Percentiles rank a stretch among this genome's conserved stretches.
phyloP scores from a whole-genome alignment of 2,113 vertebrate genomes.

The Apeltes quadracus region DNA sequence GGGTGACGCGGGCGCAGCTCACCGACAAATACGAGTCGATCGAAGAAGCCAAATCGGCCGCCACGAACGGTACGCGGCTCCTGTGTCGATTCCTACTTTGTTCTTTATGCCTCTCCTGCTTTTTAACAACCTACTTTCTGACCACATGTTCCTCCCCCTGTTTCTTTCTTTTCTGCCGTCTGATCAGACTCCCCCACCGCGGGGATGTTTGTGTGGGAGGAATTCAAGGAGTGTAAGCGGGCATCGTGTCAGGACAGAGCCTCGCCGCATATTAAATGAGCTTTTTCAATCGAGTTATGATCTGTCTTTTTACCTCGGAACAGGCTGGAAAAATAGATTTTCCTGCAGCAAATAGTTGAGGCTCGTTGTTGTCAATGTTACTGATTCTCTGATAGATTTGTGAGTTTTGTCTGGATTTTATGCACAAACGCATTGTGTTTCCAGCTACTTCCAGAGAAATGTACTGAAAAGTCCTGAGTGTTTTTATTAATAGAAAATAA shows the following conservation, averaged over 20 bases:
- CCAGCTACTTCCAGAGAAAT: not conserved
- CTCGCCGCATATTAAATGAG: conserved; percentile 40
- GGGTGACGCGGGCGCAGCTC: conserved; percentile 91
- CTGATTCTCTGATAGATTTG: not conserved
- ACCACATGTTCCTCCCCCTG: not conserved
- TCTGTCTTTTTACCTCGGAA: not conserved
- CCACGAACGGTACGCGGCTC: conserved; percentile 89
- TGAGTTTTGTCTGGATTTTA: not conserved
- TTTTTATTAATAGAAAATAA: not conserved
- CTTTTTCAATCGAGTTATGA: not conserved
- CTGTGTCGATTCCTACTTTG: not conserved
- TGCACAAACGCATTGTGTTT: not conserved
- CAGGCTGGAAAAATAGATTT: not conserved
- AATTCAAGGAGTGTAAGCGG: conserved; percentile 48
- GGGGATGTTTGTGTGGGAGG: conserved; percentile 38
- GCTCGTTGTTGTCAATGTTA: not conserved
- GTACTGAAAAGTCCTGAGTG: not conserved
- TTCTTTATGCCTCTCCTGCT: not conserved
- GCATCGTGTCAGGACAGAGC: conserved; percentile 50
- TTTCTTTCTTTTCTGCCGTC: conserved; percentile 13
- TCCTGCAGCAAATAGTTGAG: not conserved
- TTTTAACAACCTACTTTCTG: not conserved
- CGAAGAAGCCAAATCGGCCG: conserved; percentile 95
- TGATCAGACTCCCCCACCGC: conserved; percentile 26
- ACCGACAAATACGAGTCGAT: conserved; percentile 97